phyloP scores from a whole-genome alignment of 2,797 vertebrate species.

The Cyclura pinguis region DNA sequence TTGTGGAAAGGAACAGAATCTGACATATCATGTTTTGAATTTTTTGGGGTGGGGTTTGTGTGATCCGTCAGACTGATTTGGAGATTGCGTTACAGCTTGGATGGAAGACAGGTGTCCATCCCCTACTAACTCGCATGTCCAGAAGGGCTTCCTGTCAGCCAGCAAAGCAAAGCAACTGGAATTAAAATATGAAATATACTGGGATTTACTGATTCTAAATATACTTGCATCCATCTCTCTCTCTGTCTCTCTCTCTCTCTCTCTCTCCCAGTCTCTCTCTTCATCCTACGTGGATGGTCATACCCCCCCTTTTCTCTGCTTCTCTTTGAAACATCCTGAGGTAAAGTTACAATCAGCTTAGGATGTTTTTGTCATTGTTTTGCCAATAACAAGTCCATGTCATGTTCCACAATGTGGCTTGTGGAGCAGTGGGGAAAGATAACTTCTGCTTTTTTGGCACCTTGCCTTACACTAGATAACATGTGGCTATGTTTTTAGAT shows the following conservation, averaged over 20 bases:
- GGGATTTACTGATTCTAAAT: background rate
- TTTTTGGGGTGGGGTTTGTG: slow-evolving; percentile 2
- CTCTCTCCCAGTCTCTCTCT: background rate
- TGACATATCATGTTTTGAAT: slow-evolving; percentile 73
- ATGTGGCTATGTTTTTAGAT: slow-evolving; percentile 27
- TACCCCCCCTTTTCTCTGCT: background rate
- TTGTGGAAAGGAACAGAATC: slow-evolving; percentile 71
- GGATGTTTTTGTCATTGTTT: slow-evolving; percentile 3
- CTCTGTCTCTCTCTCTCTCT: background rate
- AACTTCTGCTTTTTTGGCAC: slow-evolving; percentile 40
- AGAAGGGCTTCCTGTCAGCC: slow-evolving; percentile 33
- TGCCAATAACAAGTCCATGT: background rate
- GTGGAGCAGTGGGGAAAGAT: slow-evolving; percentile 18
- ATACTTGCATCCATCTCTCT: background rate
- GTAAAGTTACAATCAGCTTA: background rate
- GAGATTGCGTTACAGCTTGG: slow-evolving; percentile 51
- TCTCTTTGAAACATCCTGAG: background rate
- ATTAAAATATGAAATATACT: background rate
- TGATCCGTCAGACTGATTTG: slow-evolving; percentile 56
- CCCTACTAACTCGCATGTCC: slow-evolving; percentile 45
- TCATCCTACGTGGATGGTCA: background rate
- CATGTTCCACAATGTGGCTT: background rate
- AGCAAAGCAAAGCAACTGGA: slow-evolving; percentile 34
- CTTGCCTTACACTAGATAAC: background rate
- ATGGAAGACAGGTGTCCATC: slow-evolving; percentile 53